These are phyloP conservation scores for Malachius bipustulatus DNA, from an alignment of 2,888 invertebrate species.

Conservation along the genomic window DNA sequence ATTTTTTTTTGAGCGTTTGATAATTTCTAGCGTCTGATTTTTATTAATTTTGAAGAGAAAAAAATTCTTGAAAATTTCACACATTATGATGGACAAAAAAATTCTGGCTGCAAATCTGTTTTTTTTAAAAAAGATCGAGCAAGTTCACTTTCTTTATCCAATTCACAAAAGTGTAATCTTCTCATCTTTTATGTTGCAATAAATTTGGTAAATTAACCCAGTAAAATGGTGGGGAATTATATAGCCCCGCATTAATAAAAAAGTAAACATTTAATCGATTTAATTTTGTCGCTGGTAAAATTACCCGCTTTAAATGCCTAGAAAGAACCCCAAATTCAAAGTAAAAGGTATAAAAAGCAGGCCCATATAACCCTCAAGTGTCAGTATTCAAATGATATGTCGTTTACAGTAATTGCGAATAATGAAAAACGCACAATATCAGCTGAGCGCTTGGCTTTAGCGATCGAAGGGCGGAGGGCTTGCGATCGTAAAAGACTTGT, in stretches of 20 bases:
- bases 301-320: slow-evolving; percentile 21
- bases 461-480: slow-evolving; percentile 20
- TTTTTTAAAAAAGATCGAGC: too few species aligned
- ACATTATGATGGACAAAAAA: too few species aligned
- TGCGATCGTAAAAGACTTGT: slow-evolving; percentile 32
- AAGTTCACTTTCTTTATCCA: too few species aligned
- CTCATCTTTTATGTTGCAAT: slow-evolving; percentile 25
- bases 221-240: slow-evolving; percentile 24
- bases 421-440: slow-evolving; percentile 28
- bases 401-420: slow-evolving; percentile 30
- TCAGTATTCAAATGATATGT: slow-evolving; percentile 28
- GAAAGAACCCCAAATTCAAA: slow-evolving; percentile 29
- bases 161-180: too few species aligned
- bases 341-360: slow-evolving; percentile 29
- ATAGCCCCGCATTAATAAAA: slow-evolving; percentile 27
- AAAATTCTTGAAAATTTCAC: too few species aligned
- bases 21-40: too few species aligned
- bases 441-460: slow-evolving; percentile 23
- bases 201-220: slow-evolving; percentile 28
- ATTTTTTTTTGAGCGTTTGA: too few species aligned
- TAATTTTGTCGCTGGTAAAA: slow-evolving; percentile 30
- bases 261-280: slow-evolving; percentile 29
- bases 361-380: slow-evolving; percentile 24
- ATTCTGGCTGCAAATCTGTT: too few species aligned
- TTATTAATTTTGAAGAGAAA: too few species aligned